Conservation (phyloP, 2,888 invertebrate species). For the Erebia ligea region DNA sequence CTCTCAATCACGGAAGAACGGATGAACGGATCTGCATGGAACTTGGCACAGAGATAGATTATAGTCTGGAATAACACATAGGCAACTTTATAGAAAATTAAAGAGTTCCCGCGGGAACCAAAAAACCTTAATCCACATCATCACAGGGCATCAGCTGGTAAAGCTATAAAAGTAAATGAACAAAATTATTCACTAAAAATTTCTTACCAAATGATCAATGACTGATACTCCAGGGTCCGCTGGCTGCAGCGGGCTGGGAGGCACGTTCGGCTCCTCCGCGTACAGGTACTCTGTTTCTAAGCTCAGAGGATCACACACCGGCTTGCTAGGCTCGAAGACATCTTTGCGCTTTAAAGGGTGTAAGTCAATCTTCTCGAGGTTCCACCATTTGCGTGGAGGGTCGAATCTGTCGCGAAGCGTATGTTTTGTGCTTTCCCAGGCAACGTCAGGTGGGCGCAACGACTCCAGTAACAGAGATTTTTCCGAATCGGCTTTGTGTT, state of each 20-base stretch:
- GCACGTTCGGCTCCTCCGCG: background rate
- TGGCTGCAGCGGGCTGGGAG: constrained; percentile 54
- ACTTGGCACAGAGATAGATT: too few relatives aligned
- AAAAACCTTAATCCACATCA: too few relatives aligned
- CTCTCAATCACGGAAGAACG: too few relatives aligned
- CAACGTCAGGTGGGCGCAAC: background rate
- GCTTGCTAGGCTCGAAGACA: background rate
- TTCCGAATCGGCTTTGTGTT: background rate
- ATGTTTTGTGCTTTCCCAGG: background rate
- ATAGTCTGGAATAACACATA: too few relatives aligned
- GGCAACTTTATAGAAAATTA: too few relatives aligned
- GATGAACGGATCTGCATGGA: too few relatives aligned
- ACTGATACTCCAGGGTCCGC: constrained; percentile 52
- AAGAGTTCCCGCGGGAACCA: too few relatives aligned
- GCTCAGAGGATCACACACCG: background rate
- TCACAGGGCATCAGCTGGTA: too few relatives aligned
- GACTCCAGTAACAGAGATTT: too few relatives aligned
- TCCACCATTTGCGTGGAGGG: background rate
- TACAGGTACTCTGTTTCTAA: background rate
- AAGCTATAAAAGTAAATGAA: too few relatives aligned
- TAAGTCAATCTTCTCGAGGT: background rate
- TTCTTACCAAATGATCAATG: constrained; percentile 63
- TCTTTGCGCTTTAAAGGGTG: background rate
- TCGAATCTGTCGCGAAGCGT: background rate
- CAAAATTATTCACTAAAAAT: background rate